Percentiles rank a stretch among this genome's conserved stretches.
phyloP scores from a whole-genome alignment of 2,888 invertebrate species.

The Euproctis similis region DNA sequence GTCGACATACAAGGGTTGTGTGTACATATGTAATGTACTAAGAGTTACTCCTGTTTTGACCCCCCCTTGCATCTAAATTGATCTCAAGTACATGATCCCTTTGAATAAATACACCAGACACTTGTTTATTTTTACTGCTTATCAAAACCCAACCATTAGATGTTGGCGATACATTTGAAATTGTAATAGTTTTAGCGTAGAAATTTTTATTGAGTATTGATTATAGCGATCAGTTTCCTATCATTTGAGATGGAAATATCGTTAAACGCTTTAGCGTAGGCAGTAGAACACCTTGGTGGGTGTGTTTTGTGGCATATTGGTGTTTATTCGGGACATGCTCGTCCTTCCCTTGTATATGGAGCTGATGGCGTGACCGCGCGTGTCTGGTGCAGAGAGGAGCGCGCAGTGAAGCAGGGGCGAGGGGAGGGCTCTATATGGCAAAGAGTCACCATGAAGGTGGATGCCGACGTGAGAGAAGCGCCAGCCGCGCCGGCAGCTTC shows the following conservation, averaged over 20 bases:
- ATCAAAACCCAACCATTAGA: too few species aligned
- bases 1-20: constrained; percentile 25
- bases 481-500: constrained; percentile 39
- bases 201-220: too few species aligned
- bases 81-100: too few species aligned
- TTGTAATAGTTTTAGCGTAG: too few species aligned
- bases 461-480: constrained; percentile 52
- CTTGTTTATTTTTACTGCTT: too few species aligned
- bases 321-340: constrained; percentile 6
- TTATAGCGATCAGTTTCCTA: too few species aligned
- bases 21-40: constrained; percentile 18
- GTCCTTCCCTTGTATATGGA: constrained; percentile 30
- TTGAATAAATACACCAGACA: too few species aligned
- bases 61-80: too few species aligned
- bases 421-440: constrained; percentile 43
- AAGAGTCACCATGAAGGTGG: constrained; percentile 50
- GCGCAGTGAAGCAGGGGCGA: constrained; percentile 34
- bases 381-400: constrained; percentile 58
- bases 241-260: too few species aligned
- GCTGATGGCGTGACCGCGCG: constrained; percentile 47
- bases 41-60: too few species aligned
- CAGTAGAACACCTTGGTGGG: constrained; percentile 3
- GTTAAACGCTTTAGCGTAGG: background rate
- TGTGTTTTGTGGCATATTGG: constrained; percentile 2
- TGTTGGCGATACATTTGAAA: too few species aligned